Conservation (phyloP, 2,797 vertebrate species). For the Chaenodraco wilsoni region DNA sequence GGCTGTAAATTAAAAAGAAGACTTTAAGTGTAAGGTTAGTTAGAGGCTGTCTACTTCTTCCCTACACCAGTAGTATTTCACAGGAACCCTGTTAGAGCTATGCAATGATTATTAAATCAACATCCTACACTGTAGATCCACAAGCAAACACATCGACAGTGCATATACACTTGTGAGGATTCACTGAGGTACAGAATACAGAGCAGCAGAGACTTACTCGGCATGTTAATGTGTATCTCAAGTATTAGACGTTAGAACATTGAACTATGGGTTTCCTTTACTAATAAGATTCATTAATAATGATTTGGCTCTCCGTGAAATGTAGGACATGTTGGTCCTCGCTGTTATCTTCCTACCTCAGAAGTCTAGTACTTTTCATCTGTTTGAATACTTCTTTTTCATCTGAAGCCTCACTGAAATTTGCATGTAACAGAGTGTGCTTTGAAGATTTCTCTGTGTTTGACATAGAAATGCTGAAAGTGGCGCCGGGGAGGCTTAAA, state of each 20-base stretch:
- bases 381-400: slow-evolving; percentile 40
- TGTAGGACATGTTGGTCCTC: slow-evolving; percentile 55
- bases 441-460: slow-evolving; percentile 59
- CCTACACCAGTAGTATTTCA: background rate
- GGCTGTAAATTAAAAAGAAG: background rate
- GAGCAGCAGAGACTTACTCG: slow-evolving; percentile 21
- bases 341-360: slow-evolving; percentile 60
- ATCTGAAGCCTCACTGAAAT: slow-evolving; percentile 58
- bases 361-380: slow-evolving; percentile 64
- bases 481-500: slow-evolving; percentile 38
- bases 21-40: background rate
- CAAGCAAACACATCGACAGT: background rate
- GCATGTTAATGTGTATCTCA: slow-evolving; percentile 17
- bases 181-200: slow-evolving; percentile 19
- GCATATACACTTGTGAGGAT: background rate
- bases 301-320: slow-evolving; percentile 35
- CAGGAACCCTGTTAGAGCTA: background rate
- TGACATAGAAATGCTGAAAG: slow-evolving; percentile 57
- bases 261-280: slow-evolving; percentile 40
- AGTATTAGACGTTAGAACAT: slow-evolving; percentile 1
- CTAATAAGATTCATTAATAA: slow-evolving; percentile 58
- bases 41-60: background rate
- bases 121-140: slow-evolving; percentile 6
- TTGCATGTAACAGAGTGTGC: slow-evolving; percentile 37
- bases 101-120: slow-evolving; percentile 3